Base-by-base conservation (phyloP, 2,113 vertebrate genomes). In the Pseudolaguvia tuberculata region DNA sequence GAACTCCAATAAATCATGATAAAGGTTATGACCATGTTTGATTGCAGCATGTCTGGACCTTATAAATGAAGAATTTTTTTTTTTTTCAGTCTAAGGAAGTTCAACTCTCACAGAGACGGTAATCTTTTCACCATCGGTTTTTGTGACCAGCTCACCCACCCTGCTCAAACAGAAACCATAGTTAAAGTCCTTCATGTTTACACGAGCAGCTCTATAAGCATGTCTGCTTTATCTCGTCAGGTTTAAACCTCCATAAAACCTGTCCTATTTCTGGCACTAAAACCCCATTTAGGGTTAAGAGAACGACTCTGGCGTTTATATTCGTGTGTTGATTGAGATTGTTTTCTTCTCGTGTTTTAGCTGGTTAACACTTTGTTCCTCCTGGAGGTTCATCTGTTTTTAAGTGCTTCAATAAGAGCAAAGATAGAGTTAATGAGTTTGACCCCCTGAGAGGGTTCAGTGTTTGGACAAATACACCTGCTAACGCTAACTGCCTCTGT, bases 381-480 rank as follows among this genome's bases (percentile, higher is more conserved):
- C n/a, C 8, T 29, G 25, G 10, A 80, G 47, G 55, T 57, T 72
- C 5, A 78, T 74, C 84, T 86, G 81, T 12, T 53, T 67, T 79
- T 80, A 87, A 81, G 79, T 9, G 55, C 59, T 72, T 75, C 75
- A 66, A 55, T 57, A 75, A 88, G 70, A 78, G 74, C 29, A 35
- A 29, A 58, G 75, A 62, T 69, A 75, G 77, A 66, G 72, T 70
- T 68, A 77, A 80, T 65, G 80, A 83, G 84, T 85, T 85, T 87
- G 87, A 77, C 79, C 83, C 65, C 27, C 39, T 3, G 10, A 88
- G 61, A 66, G 47, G 58, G 75, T 53, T 66, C 78, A 80, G 79
- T 77, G 73, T 75, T 83, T 86, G 88, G 78, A 80, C 83, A 89
- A 88, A 89, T 83, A 88, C 87, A 89, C 85, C 86, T 89, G 89